Evolutionary conservation across 1,140 invertebrate species (phyloP).

Genomic region (Drosophila grimshawi): DNA sequence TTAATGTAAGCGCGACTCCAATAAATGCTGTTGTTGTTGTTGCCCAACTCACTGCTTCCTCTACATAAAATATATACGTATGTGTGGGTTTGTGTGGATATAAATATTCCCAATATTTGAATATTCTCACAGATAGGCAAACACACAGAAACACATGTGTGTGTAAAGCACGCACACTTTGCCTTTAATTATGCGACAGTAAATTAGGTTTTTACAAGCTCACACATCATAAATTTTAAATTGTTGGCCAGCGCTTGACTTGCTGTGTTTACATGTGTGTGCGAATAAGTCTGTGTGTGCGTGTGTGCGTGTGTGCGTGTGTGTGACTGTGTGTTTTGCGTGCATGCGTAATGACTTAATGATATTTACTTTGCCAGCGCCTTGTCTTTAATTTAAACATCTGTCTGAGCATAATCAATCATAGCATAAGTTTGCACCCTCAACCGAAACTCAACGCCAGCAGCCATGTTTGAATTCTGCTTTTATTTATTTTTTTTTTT

Average conservation of each 20-base stretch:
- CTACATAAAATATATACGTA: not conserved
- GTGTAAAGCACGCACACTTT: slow-evolving; percentile 20
- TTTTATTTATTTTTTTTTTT: slow-evolving; percentile 37
- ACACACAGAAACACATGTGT: slow-evolving; percentile 15
- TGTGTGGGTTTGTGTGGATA: slow-evolving; percentile 10
- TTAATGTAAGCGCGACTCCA: slow-evolving; percentile 67
- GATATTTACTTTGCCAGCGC: slow-evolving; percentile 65
- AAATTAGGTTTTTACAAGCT: slow-evolving; percentile 81
- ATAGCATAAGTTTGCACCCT: slow-evolving; percentile 68
- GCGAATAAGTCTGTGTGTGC: not conserved
- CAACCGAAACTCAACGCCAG: slow-evolving; percentile 62
- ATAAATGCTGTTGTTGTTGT: slow-evolving; percentile 24
- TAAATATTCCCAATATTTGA: slow-evolving; percentile 48
- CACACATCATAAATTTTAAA: slow-evolving; percentile 83
- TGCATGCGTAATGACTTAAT: slow-evolving; percentile 67
- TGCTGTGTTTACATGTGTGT: not conserved
- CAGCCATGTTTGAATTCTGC: slow-evolving; percentile 47
- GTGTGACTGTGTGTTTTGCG: slow-evolving; percentile 30
- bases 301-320: slow-evolving; percentile 7
- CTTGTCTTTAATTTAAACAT: slow-evolving; percentile 79
- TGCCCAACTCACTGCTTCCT: not conserved
- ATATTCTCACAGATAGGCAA: slow-evolving; percentile 46
- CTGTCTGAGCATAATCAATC: slow-evolving; percentile 73
- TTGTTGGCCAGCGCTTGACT: slow-evolving; percentile 51
- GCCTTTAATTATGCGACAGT: slow-evolving; percentile 76